Evolutionary conservation across 92 coral and sea anemone genomes (phyloP), one percentile per base, ranked within the genome.

Genomic region (Paramuricea clavata): DNA sequence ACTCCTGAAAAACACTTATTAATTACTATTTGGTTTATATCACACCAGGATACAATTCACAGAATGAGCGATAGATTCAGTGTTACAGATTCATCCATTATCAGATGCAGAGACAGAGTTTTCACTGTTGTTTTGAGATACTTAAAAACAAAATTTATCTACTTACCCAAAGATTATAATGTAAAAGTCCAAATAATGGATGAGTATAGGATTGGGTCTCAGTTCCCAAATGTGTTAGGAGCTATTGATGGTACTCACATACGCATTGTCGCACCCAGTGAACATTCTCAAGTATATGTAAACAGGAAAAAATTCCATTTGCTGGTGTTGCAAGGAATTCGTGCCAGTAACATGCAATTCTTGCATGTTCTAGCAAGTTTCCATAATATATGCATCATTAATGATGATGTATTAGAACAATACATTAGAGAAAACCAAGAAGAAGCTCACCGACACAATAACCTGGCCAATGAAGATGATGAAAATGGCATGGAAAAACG

Each of bases 351-450:
- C 2, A 15, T 89, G 81, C 52, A 49, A 67, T 83, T 89, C 47
- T 76, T 78, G 32, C 85, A 89, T 52, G 92, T 84, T 25, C 59
- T 64, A 56, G 81, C 81, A 61, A 72, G 85, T 56, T 65, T 92
- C 8, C 95, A 89, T 72, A 92, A 89, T 92, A 92, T 92, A 59
- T 92, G 91, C 33, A 83, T 89, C 43, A 69, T 69, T 21, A 69
- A 60, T 22, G 68, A 69, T 11, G 75, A 69, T 21, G 26, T 69
- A 12, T 69, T 69, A n/a, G 75, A 69, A 19, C 75, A 69, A 31
- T 69, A 69, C 75, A 69, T 69, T n/a, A 69, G 1, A 15, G 75
- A 69, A 12, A 44, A 21, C 3, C 34, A 31, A 69, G 44, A 69
- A 33, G 75, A 30, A 30, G 26, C 6, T 6, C 74, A 33, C 17